Evolutionary conservation across 2,113 vertebrate species (phyloP), one percentile per base, ranked within the genome.

Genomic region (Cepphus grylle): DNA sequence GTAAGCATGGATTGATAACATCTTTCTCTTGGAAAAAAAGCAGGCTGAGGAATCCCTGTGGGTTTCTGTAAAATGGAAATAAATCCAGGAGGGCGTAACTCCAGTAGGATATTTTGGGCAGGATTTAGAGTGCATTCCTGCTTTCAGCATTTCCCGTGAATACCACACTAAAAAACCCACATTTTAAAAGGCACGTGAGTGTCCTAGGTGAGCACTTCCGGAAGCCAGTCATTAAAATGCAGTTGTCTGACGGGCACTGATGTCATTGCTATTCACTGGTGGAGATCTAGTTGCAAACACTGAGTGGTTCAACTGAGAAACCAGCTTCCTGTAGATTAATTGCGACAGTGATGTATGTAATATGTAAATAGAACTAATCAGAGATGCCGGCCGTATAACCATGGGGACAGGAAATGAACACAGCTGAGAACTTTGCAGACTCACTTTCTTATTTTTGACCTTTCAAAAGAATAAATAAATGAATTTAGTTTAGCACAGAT

Each of bases 371-470:
- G 86, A 59, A 18, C 93, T 93, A 93, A 96, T 89, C 93, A 42
- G 84, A 74, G 73, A 36, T 81, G 80, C 88, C 0, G 55, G 55
- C 83, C 50, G 1, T 38, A 25, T 22, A 66, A 69, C 76, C n/a
- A 2, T 9, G 34, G 53, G 69, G 76, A 56, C 95, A 95, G 95
- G 94, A 95, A 96, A 96, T 76, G 63, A 84, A 36, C 2, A 23
- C 72, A 79, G 84, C 86, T 52, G 84, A 91, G 56, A 81, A 89
- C 81, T 87, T 4, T 85, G 91, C 81, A 87, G 69, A 42, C 77
- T 97, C 93, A 76, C 87, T 96, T 87, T 86, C 93, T 84, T 65
- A 67, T 45, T 95, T 95, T 50, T 87, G 84, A 81, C 91, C 66
- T 91, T 94, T 85, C 70, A 36, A 53, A 88, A 72, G 47, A 80